phyloP scores from a whole-genome alignment of 2,888 invertebrate species.

The Vesta saturnalis region DNA sequence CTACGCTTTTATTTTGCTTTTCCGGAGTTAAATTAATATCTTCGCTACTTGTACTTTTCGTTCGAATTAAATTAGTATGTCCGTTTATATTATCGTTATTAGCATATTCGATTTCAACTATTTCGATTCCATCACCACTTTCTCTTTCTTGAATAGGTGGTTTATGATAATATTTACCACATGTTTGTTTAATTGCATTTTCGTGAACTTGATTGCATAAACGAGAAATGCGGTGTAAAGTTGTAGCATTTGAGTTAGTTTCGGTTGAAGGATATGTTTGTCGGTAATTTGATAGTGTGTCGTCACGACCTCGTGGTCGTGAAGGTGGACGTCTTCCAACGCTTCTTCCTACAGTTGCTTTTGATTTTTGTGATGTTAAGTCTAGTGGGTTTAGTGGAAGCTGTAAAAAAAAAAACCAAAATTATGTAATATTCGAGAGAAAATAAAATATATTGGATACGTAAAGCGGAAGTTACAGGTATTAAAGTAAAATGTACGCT shows the following conservation, averaged over 20 bases:
- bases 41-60: conserved; percentile 65
- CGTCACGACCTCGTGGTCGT: conserved; percentile 55
- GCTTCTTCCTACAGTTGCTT: conserved; percentile 64
- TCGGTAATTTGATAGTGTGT: conserved; percentile 35
- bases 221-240: conserved; percentile 60
- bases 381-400: conserved; percentile 64
- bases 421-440: too few relatives aligned
- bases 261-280: conserved; percentile 33
- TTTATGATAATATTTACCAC: conserved; percentile 46
- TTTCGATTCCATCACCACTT: conserved; percentile 55
- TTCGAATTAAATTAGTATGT: conserved; percentile 52
- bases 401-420: conserved; percentile 49
- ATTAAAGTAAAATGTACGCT: too few relatives aligned
- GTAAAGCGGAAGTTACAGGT: too few relatives aligned
- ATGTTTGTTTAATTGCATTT: conserved; percentile 58
- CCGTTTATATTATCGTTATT: conserved; percentile 35
- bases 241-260: conserved; percentile 33
- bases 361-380: conserved; percentile 64
- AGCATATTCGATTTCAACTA: conserved; percentile 51
- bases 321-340: conserved; percentile 65
- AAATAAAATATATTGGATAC: too few relatives aligned
- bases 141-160: conserved; percentile 48
- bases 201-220: conserved; percentile 64
- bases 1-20: conserved; percentile 52
- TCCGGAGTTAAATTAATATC: conserved; percentile 58